A percentile compares a stretch with the other conserved stretches of the same genome.
These are phyloP conservation scores for Antheraea mylitta DNA, from an alignment of 1,140 invertebrate genomes.

Conservation along the genomic window DNA sequence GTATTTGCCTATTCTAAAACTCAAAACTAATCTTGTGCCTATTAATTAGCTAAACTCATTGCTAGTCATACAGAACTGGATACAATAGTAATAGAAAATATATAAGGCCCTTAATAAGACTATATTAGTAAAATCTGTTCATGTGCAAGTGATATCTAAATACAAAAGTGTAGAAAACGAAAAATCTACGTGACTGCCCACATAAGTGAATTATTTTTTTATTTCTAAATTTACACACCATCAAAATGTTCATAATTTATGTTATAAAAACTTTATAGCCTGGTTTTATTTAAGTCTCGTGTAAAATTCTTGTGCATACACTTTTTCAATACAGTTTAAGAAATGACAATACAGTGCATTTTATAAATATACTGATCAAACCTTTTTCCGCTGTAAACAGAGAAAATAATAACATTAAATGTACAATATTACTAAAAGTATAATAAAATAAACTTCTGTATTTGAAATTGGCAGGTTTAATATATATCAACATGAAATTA, in stretches of 20 bases:
- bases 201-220: neutral
- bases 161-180: neutral
- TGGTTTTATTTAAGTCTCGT: neutral
- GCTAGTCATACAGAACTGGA: no score
- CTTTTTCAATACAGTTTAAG: neutral
- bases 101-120: no score
- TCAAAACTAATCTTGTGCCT: no score
- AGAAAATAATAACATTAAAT: slow-evolving; percentile 33
- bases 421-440: neutral
- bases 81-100: no score
- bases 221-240: neutral
- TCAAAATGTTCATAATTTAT: neutral
- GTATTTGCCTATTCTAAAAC: no score
- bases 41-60: no score
- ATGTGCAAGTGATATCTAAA: neutral
- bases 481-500: no score
- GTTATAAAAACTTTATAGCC: neutral
- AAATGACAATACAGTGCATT: slow-evolving; percentile 5
- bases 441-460: neutral
- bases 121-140: neutral
- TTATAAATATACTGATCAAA: slow-evolving; percentile 34
- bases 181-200: neutral
- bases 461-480: no score
- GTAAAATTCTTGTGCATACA: neutral
- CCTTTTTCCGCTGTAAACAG: slow-evolving; percentile 66